A percentile compares a stretch with the other conserved stretches of the same genome.
Conservation (phyloP, 2,888 invertebrate species). For the Phyto melanocephala region DNA sequence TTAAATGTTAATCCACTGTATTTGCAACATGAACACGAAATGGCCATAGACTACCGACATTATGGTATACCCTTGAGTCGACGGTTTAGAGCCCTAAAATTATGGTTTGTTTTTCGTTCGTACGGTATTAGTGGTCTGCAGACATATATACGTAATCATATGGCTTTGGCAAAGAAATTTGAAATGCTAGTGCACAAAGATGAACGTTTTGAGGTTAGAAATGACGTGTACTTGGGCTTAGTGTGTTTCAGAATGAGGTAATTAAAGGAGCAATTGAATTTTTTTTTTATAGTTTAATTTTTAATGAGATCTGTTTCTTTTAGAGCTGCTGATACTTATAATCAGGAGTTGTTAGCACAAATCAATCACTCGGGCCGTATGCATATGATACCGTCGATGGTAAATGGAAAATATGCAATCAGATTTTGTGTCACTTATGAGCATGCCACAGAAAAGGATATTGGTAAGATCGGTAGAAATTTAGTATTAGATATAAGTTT, state of each 20-base stretch:
- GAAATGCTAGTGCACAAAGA: slow-evolving; percentile 85
- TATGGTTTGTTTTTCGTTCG: slow-evolving; percentile 92
- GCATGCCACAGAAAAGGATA: slow-evolving; percentile 86
- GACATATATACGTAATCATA: slow-evolving; percentile 90
- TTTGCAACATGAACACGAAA: slow-evolving; percentile 88
- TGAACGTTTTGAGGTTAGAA: slow-evolving; percentile 86
- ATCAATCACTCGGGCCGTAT: slow-evolving; percentile 91
- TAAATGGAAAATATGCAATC: slow-evolving; percentile 87
- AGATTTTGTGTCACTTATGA: slow-evolving; percentile 91
- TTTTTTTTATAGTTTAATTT: neutral
- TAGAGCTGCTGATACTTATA: slow-evolving; percentile 85
- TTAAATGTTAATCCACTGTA: slow-evolving; percentile 93
- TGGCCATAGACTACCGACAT: slow-evolving; percentile 86
- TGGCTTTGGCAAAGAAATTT: slow-evolving; percentile 87
- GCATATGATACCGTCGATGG: slow-evolving; percentile 91
- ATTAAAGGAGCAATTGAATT: slow-evolving; percentile 22
- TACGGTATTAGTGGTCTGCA: slow-evolving; percentile 91
- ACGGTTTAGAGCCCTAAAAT: slow-evolving; percentile 89
- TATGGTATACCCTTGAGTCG: slow-evolving; percentile 93
- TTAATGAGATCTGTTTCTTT: slow-evolving; percentile 9
- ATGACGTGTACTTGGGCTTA: slow-evolving; percentile 86
- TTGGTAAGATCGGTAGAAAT: slow-evolving; percentile 75
- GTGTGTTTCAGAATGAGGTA: slow-evolving; percentile 86
- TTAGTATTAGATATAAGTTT: neutral
- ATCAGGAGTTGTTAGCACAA: slow-evolving; percentile 86